These are phyloP conservation scores for Eurystomus gularis DNA, from an alignment of 2,113 vertebrate genomes.

Conservation along the genomic window DNA sequence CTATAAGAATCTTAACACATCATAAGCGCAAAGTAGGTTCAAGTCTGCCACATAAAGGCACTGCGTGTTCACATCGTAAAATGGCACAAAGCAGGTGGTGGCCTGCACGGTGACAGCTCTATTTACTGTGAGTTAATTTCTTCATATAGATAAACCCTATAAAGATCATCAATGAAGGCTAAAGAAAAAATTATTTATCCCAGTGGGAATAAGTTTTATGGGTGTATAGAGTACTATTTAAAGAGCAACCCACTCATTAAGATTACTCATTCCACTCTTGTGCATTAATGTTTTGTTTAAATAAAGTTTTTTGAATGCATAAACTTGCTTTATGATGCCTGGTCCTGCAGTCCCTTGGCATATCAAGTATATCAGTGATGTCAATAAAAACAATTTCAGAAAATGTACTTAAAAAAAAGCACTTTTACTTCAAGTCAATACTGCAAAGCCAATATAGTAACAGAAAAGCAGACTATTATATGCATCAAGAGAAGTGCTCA, in stretches of 20 bases:
- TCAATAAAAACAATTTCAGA: background rate
- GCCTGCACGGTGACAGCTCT: background rate
- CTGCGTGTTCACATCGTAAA: background rate
- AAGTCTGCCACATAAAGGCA: background rate
- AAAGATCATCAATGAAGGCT: background rate
- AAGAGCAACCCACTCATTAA: background rate
- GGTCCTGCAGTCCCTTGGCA: background rate
- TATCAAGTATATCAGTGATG: background rate
- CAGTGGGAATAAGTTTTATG: background rate
- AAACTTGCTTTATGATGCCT: background rate
- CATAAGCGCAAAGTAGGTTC: background rate
- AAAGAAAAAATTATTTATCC: background rate
- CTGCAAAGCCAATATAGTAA: background rate
- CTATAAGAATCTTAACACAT: background rate
- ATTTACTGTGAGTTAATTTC: background rate
- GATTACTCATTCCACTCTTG: background rate
- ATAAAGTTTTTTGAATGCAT: background rate
- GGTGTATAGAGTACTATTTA: background rate
- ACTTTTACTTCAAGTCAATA: slow-evolving; percentile 35
- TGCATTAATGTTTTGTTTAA: background rate
- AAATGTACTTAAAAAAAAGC: background rate
- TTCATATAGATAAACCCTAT: background rate
- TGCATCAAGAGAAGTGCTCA: background rate
- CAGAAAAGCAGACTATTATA: slow-evolving; percentile 9
- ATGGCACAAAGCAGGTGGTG: background rate